A percentile compares a stretch with the other conserved stretches of the same genome.
Evolutionary conservation across 2,113 vertebrate species (phyloP).

Genomic region (Larimichthys polyactis): DNA sequence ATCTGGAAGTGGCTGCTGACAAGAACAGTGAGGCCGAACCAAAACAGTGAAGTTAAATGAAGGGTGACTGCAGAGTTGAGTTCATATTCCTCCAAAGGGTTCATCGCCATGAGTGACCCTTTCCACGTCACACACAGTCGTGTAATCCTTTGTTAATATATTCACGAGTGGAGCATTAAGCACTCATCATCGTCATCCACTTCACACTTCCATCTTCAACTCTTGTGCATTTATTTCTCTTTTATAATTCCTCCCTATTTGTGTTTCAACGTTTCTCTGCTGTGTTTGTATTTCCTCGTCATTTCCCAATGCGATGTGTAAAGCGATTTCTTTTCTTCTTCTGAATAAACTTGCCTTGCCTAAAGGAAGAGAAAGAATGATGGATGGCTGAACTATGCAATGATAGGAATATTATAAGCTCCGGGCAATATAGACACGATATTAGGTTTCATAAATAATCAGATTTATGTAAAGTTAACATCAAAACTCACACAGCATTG

Average conservation of each 20-base stretch:
- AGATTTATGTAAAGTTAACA: background rate
- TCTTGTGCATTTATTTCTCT: background rate
- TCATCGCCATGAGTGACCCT: background rate
- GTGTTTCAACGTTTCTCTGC: background rate
- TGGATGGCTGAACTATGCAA: background rate
- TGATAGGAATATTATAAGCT: background rate
- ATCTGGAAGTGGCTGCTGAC: background rate
- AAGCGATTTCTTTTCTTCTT: background rate
- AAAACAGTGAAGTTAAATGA: background rate
- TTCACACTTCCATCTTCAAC: background rate
- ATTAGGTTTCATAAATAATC: conserved; percentile 9
- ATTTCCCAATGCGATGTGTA: too few species aligned
- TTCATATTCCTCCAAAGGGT: background rate
- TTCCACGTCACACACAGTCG: background rate
- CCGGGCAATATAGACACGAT: conserved; percentile 4
- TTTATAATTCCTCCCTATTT: background rate
- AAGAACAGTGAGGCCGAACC: background rate
- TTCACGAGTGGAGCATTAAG: background rate
- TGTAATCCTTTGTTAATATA: background rate
- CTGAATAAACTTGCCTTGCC: background rate
- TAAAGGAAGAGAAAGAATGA: background rate
- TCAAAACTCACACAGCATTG: background rate
- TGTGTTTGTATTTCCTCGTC: too few species aligned
- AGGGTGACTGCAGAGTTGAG: background rate
- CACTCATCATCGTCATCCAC: background rate